phyloP scores from a whole-genome alignment of 2,888 invertebrate species.

The Toxonevra muliebris region DNA sequence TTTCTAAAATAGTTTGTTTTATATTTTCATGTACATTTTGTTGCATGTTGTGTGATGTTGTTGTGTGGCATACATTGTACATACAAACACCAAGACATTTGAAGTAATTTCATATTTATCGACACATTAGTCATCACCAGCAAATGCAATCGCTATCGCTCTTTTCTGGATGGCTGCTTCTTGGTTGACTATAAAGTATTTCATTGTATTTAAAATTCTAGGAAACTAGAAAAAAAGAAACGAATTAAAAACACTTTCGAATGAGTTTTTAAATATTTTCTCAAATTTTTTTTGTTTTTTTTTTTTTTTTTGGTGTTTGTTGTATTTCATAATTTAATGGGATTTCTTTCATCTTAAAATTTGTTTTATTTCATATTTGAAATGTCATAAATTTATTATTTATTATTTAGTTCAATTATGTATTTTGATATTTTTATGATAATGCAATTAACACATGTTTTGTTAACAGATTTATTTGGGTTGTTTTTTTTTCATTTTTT shows the following conservation, averaged over 20 bases:
- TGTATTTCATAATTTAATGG: neutral
- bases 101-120: neutral
- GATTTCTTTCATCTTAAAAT: constrained; percentile 17
- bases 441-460: constrained; percentile 51
- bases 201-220: too few species aligned
- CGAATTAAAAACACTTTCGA: neutral
- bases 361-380: constrained; percentile 48
- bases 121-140: constrained; percentile 1
- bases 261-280: neutral
- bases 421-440: constrained; percentile 44
- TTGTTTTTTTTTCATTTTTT: too few species aligned
- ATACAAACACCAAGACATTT: too few species aligned
- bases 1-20: too few species aligned
- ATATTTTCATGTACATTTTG: too few species aligned
- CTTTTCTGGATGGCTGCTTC: too few species aligned
- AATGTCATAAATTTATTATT: constrained; percentile 45
- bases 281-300: neutral
- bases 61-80: too few species aligned
- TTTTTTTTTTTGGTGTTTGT: neutral
- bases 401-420: constrained; percentile 29
- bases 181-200: too few species aligned
- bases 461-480: constrained; percentile 42
- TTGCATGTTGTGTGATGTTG: too few species aligned
- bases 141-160: too few species aligned
- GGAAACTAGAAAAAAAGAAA: too few species aligned